A percentile compares a stretch with the other conserved stretches of the same genome.
Conservation (phyloP, 2,888 invertebrate species). For the Steromphala cineraria region DNA sequence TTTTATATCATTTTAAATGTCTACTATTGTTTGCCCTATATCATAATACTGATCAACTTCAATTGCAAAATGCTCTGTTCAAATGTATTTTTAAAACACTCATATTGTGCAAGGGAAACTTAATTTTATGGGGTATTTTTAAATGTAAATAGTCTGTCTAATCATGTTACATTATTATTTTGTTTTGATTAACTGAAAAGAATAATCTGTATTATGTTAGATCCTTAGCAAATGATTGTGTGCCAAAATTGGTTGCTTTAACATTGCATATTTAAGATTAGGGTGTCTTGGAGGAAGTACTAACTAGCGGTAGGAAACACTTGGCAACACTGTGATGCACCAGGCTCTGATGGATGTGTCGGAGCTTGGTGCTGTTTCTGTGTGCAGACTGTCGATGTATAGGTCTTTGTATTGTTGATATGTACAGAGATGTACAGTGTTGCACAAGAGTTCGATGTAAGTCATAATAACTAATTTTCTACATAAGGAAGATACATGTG, state of each 20-base stretch:
- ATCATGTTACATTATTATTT: neutral
- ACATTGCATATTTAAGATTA: neutral
- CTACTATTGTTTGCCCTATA: too few species aligned
- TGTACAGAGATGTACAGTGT: slow-evolving; percentile 2
- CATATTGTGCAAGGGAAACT: neutral
- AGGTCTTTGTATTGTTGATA: neutral
- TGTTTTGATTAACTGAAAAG: neutral
- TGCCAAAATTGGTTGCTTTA: slow-evolving; percentile 5
- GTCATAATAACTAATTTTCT: slow-evolving; percentile 5
- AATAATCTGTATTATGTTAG: neutral
- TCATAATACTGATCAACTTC: too few species aligned
- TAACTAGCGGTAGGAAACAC: too few species aligned
- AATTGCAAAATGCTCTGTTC: neutral
- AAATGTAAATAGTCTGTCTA: neutral
- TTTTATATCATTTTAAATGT: too few species aligned
- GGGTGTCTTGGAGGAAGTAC: too few species aligned
- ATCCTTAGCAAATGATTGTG: neutral
- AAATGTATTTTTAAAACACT: neutral
- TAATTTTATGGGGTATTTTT: neutral
- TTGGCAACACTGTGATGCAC: too few species aligned
- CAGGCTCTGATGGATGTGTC: neutral
- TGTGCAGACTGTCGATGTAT: neutral
- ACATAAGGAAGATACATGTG: neutral
- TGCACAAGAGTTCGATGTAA: neutral
- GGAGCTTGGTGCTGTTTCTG: neutral